Percentiles rank a stretch among this genome's conserved stretches.
phyloP scores from a whole-genome alignment of 2,797 vertebrate species.

The Cyclura pinguis region DNA sequence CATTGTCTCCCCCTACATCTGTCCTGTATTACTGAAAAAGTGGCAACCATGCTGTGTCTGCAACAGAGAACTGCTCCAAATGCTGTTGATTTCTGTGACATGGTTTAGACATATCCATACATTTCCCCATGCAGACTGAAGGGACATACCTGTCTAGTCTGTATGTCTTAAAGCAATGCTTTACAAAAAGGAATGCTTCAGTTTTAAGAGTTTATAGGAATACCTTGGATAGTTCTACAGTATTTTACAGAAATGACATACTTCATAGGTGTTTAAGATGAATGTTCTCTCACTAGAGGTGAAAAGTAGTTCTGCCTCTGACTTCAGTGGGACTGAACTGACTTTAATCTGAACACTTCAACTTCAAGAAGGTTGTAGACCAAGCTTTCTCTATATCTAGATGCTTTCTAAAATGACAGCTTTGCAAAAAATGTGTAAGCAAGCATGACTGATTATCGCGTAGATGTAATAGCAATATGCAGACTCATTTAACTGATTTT shows the following conservation, averaged over 20 bases:
- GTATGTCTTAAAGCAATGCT: neutral
- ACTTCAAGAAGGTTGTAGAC: neutral
- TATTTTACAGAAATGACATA: neutral
- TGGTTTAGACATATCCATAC: neutral
- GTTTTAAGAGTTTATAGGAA: neutral
- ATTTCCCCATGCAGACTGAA: neutral
- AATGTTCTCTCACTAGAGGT: neutral
- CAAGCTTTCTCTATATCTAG: neutral
- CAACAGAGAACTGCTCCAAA: neutral
- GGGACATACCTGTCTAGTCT: neutral
- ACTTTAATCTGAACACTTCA: neutral
- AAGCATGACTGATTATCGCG: neutral
- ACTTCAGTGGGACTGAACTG: neutral
- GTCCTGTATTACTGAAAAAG: neutral
- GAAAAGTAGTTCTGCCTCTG: neutral
- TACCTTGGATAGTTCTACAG: neutral
- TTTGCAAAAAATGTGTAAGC: slow-evolving; percentile 18
- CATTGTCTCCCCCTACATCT: too few relatives aligned
- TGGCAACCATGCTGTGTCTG: neutral
- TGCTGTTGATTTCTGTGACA: neutral
- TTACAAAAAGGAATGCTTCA: neutral
- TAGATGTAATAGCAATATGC: neutral
- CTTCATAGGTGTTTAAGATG: neutral
- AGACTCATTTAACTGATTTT: neutral
- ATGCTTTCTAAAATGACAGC: neutral